Evolutionary conservation across 1,140 invertebrate species (phyloP).

Genomic region (Andricus grossulariae): DNA sequence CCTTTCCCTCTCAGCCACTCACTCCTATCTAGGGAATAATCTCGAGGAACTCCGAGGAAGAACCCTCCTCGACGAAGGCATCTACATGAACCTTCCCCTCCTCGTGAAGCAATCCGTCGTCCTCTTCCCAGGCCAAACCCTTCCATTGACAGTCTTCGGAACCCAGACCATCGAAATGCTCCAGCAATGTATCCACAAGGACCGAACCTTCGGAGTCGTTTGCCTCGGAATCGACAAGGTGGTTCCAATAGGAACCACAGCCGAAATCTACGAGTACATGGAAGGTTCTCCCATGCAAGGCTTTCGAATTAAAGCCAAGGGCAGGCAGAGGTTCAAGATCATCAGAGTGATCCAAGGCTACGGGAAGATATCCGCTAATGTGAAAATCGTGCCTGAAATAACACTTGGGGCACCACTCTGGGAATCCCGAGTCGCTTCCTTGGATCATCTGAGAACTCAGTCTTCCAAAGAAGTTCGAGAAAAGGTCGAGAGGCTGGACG

Average conservation of each 20-base stretch:
- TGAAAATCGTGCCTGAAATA: constrained; percentile 82
- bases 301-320: constrained; percentile 79
- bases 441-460: constrained; percentile 68
- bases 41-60: constrained; percentile 80
- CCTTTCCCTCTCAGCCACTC: neutral
- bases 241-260: constrained; percentile 80
- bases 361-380: constrained; percentile 72
- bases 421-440: constrained; percentile 71
- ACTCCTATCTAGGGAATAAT: constrained; percentile 79
- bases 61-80: constrained; percentile 78
- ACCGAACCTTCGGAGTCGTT: constrained; percentile 81
- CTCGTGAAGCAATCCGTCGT: constrained; percentile 79
- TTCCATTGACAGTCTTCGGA: constrained; percentile 82
- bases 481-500: constrained; percentile 71
- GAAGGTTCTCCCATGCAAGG: constrained; percentile 67
- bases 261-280: constrained; percentile 83
- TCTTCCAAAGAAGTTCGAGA: constrained; percentile 56
- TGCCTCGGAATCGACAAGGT: constrained; percentile 60
- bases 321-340: constrained; percentile 81
- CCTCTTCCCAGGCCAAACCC: constrained; percentile 83
- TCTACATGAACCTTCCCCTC: constrained; percentile 77
- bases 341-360: constrained; percentile 63
- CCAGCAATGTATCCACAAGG: constrained; percentile 75
- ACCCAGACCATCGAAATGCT: constrained; percentile 77
- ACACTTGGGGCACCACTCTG: constrained; percentile 74